Conservation (phyloP, 2,888 invertebrate species). For the Stenolophus ochropezus region DNA sequence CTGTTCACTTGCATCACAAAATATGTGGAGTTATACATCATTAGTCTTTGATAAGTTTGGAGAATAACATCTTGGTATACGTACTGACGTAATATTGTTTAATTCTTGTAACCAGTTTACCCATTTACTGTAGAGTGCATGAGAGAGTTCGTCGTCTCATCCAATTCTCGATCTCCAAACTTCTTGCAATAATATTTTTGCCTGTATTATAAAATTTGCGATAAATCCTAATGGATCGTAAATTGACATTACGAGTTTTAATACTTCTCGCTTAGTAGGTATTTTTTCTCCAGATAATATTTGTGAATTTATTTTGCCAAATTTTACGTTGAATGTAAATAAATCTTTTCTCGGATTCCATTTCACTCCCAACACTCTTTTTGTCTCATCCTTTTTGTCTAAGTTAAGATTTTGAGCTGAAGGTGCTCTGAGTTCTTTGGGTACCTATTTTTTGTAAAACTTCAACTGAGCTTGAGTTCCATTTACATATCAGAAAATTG, state of each 20-base stretch:
- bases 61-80: too few species aligned
- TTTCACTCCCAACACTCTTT: neutral
- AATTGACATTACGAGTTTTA: too few species aligned
- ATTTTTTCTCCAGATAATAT: neutral
- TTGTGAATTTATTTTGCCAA: too few species aligned
- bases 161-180: neutral
- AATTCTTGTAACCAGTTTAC: neutral
- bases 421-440: too few species aligned
- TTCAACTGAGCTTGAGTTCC: neutral
- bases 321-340: too few species aligned
- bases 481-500: neutral
- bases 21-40: too few species aligned
- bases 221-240: neutral
- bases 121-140: neutral
- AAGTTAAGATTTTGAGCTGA: neutral
- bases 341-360: neutral
- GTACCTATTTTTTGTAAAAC: neutral
- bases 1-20: neutral
- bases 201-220: neutral
- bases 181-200: neutral
- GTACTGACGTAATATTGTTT: neutral
- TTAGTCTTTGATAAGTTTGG: too few species aligned
- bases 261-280: neutral
- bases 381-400: neutral
- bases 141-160: too few species aligned